Conservation (phyloP, 2,113 vertebrate species). For the Muntiacus reevesi region DNA sequence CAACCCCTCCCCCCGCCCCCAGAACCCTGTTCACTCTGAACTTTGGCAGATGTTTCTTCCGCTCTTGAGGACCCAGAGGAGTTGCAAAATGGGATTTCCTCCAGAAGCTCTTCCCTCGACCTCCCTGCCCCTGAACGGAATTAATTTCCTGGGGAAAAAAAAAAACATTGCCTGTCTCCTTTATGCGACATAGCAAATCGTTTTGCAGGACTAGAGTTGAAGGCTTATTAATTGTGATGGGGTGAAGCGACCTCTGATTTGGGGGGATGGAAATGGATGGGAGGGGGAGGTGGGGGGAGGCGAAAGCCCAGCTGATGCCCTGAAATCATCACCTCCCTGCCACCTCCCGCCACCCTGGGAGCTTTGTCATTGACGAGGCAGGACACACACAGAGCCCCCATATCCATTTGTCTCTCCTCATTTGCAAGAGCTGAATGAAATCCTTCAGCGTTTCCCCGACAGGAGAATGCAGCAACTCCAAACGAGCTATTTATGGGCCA, state of each 20-base stretch:
- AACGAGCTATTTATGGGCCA: constrained; percentile 69
- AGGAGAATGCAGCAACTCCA: constrained; percentile 32
- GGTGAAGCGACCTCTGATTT: background rate
- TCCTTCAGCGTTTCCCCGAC: background rate
- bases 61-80: background rate
- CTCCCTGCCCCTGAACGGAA: background rate
- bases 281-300: background rate
- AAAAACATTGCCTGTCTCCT: background rate
- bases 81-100: background rate
- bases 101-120: background rate
- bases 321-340: background rate
- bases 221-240: background rate
- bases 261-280: background rate
- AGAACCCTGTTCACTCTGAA: background rate
- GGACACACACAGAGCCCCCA: background rate
- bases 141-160: constrained; percentile 19
- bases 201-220: background rate
- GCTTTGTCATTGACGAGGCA: background rate
- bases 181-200: background rate
- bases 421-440: background rate
- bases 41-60: background rate
- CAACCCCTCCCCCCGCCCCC: background rate
- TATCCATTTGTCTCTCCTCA: background rate
- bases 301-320: background rate
- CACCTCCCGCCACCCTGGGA: background rate